phyloP scores from a whole-genome alignment of 2,113 vertebrate genomes.

The Orientallactaga bullata region DNA sequence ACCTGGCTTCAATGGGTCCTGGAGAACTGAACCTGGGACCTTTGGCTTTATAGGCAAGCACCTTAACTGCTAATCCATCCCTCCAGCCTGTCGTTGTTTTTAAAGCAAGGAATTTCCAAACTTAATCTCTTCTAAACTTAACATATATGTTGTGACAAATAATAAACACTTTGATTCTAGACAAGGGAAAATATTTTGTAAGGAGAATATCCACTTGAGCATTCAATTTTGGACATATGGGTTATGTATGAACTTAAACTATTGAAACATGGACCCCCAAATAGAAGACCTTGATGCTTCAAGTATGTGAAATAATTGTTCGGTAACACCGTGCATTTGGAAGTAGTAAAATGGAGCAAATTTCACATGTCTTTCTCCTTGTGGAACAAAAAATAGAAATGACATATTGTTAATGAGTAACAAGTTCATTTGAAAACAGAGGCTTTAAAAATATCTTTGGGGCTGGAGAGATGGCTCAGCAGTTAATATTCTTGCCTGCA shows the following conservation, averaged over 20 bases:
- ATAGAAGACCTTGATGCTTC: background rate
- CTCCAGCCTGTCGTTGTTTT: too few relatives aligned
- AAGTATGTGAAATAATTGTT: slow-evolving; percentile 4
- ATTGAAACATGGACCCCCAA: background rate
- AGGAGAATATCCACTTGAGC: background rate
- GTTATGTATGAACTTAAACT: background rate
- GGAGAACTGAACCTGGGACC: too few relatives aligned
- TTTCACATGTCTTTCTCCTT: slow-evolving; percentile 62
- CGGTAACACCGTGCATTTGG: background rate
- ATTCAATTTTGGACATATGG: background rate
- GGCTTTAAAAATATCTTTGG: slow-evolving; percentile 62
- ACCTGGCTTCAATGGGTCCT: too few relatives aligned
- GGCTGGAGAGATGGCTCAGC: too few relatives aligned
- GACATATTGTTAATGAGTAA: slow-evolving; percentile 50
- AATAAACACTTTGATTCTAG: background rate
- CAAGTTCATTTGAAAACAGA: slow-evolving; percentile 47
- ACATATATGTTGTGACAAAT: background rate
- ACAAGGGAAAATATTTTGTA: background rate
- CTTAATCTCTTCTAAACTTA: slow-evolving; percentile 23
- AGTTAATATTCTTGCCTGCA: too few relatives aligned
- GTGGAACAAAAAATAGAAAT: slow-evolving; percentile 60
- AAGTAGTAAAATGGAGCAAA: background rate
- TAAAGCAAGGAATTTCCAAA: background rate
- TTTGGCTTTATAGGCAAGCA: too few relatives aligned
- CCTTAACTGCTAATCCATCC: too few relatives aligned